Percentiles rank a stretch among this genome's conserved stretches.
Evolutionary conservation across 2,113 vertebrate genomes (phyloP).

Genomic region (Podarcis muralis): DNA sequence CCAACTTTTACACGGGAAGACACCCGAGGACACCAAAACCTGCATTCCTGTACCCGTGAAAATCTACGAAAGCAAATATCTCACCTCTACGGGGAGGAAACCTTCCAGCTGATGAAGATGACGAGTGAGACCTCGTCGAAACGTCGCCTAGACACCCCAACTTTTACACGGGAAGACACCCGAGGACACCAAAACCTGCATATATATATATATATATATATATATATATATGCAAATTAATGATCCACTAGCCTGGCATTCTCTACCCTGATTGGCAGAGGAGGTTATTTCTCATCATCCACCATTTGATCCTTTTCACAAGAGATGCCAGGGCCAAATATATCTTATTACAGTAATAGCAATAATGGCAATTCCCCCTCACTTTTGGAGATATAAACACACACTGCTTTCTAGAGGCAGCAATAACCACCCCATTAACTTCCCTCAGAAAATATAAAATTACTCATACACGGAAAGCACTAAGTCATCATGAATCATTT

Average conservation of each 20-base stretch:
- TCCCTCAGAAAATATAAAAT: not conserved
- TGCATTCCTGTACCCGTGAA: too few species aligned
- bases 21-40: too few species aligned
- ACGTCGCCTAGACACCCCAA: too few species aligned
- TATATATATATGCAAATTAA: not conserved
- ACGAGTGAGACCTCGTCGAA: too few species aligned
- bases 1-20: too few species aligned
- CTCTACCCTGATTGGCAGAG: not conserved
- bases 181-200: too few species aligned
- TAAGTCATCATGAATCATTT: constrained; percentile 2
- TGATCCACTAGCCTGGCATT: not conserved
- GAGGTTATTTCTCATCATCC: not conserved
- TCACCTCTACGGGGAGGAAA: too few species aligned
- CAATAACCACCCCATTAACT: not conserved
- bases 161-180: too few species aligned
- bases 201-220: too few species aligned
- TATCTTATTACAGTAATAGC: not conserved
- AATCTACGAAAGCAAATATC: too few species aligned
- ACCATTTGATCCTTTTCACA: not conserved
- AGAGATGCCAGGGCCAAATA: not conserved
- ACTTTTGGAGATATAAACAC: not conserved
- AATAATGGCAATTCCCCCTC: not conserved
- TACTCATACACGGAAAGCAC: not conserved
- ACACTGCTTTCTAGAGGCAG: not conserved
- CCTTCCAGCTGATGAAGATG: too few species aligned